These are phyloP conservation scores for Colaptes auratus DNA, from an alignment of 2,113 vertebrate species.

Conservation along the genomic window DNA sequence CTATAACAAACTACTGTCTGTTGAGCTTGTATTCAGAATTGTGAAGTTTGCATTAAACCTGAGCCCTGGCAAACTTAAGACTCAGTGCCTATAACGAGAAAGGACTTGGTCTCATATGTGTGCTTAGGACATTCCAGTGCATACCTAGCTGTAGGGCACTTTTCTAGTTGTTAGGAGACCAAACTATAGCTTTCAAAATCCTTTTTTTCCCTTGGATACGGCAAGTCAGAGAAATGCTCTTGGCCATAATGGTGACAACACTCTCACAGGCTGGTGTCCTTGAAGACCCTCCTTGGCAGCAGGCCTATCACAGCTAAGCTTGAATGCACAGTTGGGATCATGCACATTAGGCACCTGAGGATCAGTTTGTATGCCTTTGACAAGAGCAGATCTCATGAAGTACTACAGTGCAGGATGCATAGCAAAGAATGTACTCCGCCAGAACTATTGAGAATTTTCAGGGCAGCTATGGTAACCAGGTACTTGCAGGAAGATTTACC, in stretches of 20 bases:
- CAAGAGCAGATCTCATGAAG: not conserved
- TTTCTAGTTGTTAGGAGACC: not conserved
- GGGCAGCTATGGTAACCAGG: not conserved
- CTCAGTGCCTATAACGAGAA: not conserved
- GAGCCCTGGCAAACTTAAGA: not conserved
- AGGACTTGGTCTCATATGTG: not conserved
- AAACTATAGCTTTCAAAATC: not conserved
- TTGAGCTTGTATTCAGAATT: not conserved
- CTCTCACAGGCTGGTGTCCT: not conserved
- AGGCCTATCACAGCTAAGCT: not conserved
- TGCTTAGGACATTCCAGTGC: not conserved
- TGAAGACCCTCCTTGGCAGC: not conserved
- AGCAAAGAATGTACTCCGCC: not conserved
- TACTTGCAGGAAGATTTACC: not conserved
- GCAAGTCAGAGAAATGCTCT: not conserved
- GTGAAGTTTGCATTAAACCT: not conserved
- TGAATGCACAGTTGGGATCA: not conserved
- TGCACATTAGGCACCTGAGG: not conserved
- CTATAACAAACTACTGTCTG: not conserved
- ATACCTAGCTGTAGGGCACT: not conserved
- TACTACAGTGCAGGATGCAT: rapidly evolving
- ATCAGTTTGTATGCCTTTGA: not conserved
- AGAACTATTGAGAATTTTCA: not conserved
- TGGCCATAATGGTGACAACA: not conserved
- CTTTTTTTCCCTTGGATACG: not conserved